A percentile compares a stretch with the other conserved stretches of the same genome.
phyloP scores from a whole-genome alignment of 2,888 invertebrate genomes.

The Limnephilus rhombicus region DNA sequence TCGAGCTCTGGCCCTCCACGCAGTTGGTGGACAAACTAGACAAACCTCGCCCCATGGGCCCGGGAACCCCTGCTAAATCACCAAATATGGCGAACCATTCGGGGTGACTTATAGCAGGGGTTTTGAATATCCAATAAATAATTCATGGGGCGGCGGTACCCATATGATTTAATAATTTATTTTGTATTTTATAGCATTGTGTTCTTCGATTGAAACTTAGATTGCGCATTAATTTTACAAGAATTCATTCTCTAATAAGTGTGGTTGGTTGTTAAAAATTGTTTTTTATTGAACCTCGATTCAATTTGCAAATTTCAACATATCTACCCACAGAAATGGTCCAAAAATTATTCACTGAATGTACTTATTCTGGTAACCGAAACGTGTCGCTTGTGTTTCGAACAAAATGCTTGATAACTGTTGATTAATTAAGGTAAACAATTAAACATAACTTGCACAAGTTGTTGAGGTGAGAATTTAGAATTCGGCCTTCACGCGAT shows the following conservation, averaged over 20 bases:
- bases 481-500: constrained; percentile 58
- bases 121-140: too few species aligned
- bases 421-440: constrained; percentile 61
- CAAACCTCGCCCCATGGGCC: too few species aligned
- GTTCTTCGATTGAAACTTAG: neutral
- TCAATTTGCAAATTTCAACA: constrained; percentile 26
- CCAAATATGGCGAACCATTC: too few species aligned
- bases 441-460: constrained; percentile 56
- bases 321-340: constrained; percentile 37
- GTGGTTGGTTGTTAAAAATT: neutral
- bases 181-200: neutral
- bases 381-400: constrained; percentile 47
- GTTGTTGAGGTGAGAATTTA: constrained; percentile 58
- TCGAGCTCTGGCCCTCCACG: too few species aligned
- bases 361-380: neutral
- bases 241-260: neutral
- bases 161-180: too few species aligned
- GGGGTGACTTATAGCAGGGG: too few species aligned
- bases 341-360: constrained; percentile 25
- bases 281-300: constrained; percentile 3
- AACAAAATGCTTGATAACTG: constrained; percentile 54
- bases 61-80: too few species aligned
- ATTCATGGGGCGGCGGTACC: too few species aligned
- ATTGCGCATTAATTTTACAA: neutral
- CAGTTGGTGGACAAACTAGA: too few species aligned